phyloP scores from a whole-genome alignment of 2,113 vertebrate species.

The Alces alces region DNA sequence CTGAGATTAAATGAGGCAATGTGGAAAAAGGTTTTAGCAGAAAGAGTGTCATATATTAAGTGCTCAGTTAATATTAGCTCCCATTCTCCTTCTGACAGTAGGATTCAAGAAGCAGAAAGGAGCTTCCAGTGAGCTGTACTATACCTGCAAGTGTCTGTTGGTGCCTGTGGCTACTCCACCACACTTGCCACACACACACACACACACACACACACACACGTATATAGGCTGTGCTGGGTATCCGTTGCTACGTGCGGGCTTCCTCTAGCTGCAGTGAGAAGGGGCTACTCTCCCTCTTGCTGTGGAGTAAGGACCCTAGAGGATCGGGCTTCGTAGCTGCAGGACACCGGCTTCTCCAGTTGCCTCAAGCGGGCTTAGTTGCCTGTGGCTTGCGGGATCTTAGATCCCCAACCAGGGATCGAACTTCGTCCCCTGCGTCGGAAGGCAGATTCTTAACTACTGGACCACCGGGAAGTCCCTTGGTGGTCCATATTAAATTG shows the following conservation, averaged over 20 bases:
- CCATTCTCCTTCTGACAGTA: background rate
- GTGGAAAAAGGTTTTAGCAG: background rate
- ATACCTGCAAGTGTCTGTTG: background rate
- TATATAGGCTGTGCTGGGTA: background rate
- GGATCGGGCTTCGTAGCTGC: background rate
- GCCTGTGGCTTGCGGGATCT: background rate
- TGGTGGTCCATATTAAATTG: background rate
- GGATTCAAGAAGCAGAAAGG: background rate
- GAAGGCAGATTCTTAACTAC: background rate
- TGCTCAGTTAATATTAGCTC: background rate
- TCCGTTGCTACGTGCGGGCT: background rate
- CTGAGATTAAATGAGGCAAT: background rate
- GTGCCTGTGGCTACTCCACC: background rate
- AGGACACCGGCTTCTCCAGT: background rate
- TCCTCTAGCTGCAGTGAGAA: background rate
- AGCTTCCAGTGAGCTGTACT: background rate
- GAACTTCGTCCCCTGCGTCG: background rate
- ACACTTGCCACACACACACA: background rate
- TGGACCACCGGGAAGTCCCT: background rate
- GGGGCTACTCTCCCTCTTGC: background rate
- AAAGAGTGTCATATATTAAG: background rate
- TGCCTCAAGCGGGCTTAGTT: background rate
- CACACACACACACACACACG: background rate
- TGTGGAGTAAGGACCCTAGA: background rate
- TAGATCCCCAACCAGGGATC: background rate